Base-by-base conservation (phyloP, 2,888 invertebrate genomes). In the Eilema depressum region DNA sequence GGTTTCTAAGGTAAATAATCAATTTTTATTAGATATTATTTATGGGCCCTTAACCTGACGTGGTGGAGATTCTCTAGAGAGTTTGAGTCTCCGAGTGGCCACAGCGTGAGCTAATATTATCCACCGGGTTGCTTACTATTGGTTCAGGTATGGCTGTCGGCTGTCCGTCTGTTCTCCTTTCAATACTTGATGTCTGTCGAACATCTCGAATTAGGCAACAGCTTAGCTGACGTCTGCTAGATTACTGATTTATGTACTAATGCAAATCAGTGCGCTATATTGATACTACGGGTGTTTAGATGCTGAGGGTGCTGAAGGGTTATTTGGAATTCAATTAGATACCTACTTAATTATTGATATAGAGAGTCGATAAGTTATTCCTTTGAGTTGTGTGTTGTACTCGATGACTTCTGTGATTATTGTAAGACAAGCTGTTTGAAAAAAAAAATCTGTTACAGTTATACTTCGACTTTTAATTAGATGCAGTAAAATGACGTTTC, bases 171-270 rank as follows among this genome's bases (percentile, higher is more conserved):
- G 75, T 74, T 70, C 71, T 79, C 79, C 83, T 70, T 88, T 94
- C 86, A 94, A 93, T 93, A 94, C 86, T 93, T 91, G 88, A 94
- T 93, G 87, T 75, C 81, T 82, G 86, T 82, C 87, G 84, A 66
- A 86, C 83, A 85, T 87, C 88, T 89, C 88, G 79, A 93, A 90
- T 90, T 91, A 90, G 89, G 85, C 82, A 86, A 78, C 79, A 75
- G 77, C 84, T 79, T 73, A 69, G 71, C 75, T 75, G 79, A 80
- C 84, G 86, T 85, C 82, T 83, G 85, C 66, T 77, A 82, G 77
- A 85, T 85, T 86, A 84, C 81, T 85, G 77, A 87, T 88, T 86
- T 83, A 85, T 77, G 73, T 78, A 75, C 77, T 83, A 84, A 84
- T 86, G 79, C 75, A 79, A 73, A 71, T 76, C 66, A 25, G 73